Evolutionary conservation across 1,140 invertebrate species (phyloP).

Genomic region (Drosophila guanche): DNA sequence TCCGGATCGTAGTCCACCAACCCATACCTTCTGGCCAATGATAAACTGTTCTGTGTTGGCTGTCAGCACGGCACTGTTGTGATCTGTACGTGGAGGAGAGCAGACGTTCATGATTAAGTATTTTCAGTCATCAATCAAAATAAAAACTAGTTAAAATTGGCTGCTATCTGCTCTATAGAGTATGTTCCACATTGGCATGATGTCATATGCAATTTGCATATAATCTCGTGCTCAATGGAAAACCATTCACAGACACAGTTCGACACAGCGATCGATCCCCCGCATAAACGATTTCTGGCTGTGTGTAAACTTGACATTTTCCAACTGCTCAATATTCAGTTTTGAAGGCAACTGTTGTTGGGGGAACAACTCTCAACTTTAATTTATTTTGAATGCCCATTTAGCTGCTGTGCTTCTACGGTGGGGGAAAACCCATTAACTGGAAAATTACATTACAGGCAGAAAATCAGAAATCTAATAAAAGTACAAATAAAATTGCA

Average conservation of each 20-base stretch:
- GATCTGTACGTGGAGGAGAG: constrained; percentile 86
- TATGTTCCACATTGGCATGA: constrained; percentile 49
- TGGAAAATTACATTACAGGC: constrained; percentile 59
- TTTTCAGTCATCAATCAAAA: constrained; percentile 49
- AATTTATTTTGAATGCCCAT: constrained; percentile 42
- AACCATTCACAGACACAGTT: constrained; percentile 58
- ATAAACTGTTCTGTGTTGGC: constrained; percentile 97
- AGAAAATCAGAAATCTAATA: constrained; percentile 29
- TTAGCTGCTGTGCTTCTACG: constrained; percentile 19
- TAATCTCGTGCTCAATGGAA: constrained; percentile 61
- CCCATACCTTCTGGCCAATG: constrained; percentile 97
- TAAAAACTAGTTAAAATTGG: constrained; percentile 35
- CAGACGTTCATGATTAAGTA: constrained; percentile 24
- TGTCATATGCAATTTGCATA: constrained; percentile 75
- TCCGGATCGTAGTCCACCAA: constrained; percentile 97
- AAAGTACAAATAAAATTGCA: constrained; percentile 50
- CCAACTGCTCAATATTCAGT: constrained; percentile 40
- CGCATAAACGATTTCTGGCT: constrained; percentile 59
- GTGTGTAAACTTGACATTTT: constrained; percentile 53
- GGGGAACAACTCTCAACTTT: constrained; percentile 33
- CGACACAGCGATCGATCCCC: constrained; percentile 33
- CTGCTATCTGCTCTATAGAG: constrained; percentile 29
- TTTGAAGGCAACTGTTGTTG: constrained; percentile 8
- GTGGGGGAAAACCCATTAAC: constrained; percentile 42
- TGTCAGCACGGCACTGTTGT: constrained; percentile 91